Conservation (phyloP, 2,888 invertebrate species). For the Papilio protenor region DNA sequence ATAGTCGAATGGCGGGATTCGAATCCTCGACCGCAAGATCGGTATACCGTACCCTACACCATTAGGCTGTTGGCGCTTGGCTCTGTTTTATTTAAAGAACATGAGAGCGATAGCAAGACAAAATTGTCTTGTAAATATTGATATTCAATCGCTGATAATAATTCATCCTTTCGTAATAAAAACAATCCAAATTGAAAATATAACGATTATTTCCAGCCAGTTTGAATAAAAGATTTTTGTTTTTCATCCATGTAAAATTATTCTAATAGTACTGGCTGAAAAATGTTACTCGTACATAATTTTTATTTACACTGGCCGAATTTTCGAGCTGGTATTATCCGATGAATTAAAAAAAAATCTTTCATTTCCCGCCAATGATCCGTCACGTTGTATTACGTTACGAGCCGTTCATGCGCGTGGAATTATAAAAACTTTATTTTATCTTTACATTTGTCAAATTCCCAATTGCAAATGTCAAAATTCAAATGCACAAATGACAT, state of each 20-base stretch:
- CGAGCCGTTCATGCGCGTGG: no score
- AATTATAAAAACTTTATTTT: no score
- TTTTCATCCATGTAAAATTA: neutral
- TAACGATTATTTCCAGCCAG: neutral
- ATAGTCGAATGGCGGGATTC: no score
- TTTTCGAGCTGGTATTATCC: neutral
- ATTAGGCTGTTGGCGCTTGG: no score
- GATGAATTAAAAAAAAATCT: slow-evolving; percentile 4
- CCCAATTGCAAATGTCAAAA: no score
- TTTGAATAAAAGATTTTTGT: neutral
- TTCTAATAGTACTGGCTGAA: neutral
- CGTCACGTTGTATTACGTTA: neutral
- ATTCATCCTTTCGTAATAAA: neutral
- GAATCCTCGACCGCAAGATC: no score
- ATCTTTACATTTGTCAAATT: no score
- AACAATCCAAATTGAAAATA: neutral
- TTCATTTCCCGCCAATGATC: neutral
- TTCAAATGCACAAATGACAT: no score
- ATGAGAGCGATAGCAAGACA: no score
- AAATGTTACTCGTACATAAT: neutral
- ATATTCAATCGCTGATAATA: neutral
- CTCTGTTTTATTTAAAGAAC: no score
- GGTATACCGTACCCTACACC: no score
- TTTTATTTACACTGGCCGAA: neutral
- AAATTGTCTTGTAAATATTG: no score